Percentiles rank a stretch among this genome's conserved stretches.
Conservation (phyloP, 2,888 invertebrate species). For the Drosophila meridionalis region DNA sequence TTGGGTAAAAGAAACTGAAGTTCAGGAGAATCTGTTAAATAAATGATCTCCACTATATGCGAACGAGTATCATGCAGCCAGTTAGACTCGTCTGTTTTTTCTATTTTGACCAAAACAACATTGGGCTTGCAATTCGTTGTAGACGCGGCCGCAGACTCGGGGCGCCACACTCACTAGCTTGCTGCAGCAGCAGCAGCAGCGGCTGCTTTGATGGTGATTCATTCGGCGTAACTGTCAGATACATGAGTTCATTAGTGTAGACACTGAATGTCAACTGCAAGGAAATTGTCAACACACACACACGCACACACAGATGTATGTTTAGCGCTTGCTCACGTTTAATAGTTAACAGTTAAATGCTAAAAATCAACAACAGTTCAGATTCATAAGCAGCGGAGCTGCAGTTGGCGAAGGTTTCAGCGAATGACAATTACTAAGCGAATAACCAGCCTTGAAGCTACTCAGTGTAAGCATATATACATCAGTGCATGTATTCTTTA, state of each 20-base stretch:
- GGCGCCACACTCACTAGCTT: conserved; percentile 69
- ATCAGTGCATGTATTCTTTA: not conserved
- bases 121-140: conserved; percentile 38
- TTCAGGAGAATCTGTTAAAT: too few relatives aligned
- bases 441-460: conserved; percentile 42
- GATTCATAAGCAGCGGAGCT: conserved; percentile 19
- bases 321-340: conserved; percentile 62
- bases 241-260: conserved; percentile 79
- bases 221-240: conserved; percentile 71
- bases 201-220: conserved; percentile 77
- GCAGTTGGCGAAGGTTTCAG: conserved; percentile 52
- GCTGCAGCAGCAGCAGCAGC: conserved; percentile 36
- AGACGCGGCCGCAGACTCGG: conserved; percentile 45
- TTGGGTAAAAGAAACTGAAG: too few relatives aligned
- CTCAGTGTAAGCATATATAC: not conserved
- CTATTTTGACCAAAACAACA: conserved; percentile 62
- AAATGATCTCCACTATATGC: too few relatives aligned
- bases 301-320: conserved; percentile 40
- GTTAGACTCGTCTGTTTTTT: too few relatives aligned
- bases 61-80: not conserved
- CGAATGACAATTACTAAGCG: conserved; percentile 16
- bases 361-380: conserved; percentile 48
- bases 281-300: conserved; percentile 68
- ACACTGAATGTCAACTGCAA: conserved; percentile 81
- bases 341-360: conserved; percentile 75